Evolutionary conservation across 2,888 invertebrate genomes (phyloP), one percentile per base, ranked within the genome.

Genomic region (Stenoptilia bipunctidactyla): DNA sequence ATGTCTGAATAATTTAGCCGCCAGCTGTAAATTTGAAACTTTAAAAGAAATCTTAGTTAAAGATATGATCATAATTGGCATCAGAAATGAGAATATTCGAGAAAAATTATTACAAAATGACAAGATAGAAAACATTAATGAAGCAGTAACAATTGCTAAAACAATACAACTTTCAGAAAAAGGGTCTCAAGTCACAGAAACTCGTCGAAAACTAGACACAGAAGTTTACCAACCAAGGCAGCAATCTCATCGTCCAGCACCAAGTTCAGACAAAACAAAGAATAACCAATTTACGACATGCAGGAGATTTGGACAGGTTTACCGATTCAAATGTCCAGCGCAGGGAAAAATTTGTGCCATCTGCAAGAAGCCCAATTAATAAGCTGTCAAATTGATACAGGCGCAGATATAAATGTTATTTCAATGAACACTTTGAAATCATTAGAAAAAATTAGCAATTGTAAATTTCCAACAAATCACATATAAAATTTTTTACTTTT

Each of bases 251-350:
- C 6, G 13, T 1, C 27, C 6, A 3, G 5, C 30, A 30, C 8
- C 3, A 2, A 38, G 13, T 27, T 10, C 27, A 25, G 5, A 8
- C 27, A 25, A 25, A 25, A 25, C 27, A 5, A 25, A 25, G 9
- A 9, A 8, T 9, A 25, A 25, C 27, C 5, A 25, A 6, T 9
- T 2, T 13, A 13, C 35, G 6, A 8, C 5, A 9, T 36, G 36
- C 15, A 13, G 15, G 15, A 36, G 13, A 12, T 36, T 15, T 36
- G 36, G 36, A 3, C 36, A 36, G n/a, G 13, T 35, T 5, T 15
- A 35, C 27, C 5, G 27, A 25, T 25, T 25, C 27, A 36, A 52
- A 52, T 15, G 34, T 15, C 35, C 10, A 13, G 14, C 14, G 2
- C 2, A 35, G 13, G 14, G 10, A n/a, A n/a, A n/a, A n/a, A n/a